Percentiles rank a stretch among this genome's conserved stretches.
Evolutionary conservation across 2,113 vertebrate genomes (phyloP).

Genomic region (Xenus cinereus): DNA sequence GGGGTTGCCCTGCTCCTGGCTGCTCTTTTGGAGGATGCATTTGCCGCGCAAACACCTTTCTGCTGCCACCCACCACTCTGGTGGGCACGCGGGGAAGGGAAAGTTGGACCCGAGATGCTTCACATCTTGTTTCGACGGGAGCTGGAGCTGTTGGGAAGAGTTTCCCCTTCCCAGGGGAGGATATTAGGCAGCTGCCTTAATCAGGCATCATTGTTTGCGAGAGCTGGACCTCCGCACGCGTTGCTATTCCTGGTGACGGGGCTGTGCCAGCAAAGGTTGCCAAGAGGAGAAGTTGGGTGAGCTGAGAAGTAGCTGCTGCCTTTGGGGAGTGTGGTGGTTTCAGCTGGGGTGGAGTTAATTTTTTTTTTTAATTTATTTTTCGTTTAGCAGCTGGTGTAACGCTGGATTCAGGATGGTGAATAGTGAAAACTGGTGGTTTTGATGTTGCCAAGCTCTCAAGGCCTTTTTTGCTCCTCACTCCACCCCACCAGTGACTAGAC

Average conservation of each 20-base stretch:
- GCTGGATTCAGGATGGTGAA: not conserved
- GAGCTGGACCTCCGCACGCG: not conserved
- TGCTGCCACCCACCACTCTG: accelerated
- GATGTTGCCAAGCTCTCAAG: not conserved
- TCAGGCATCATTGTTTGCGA: not conserved
- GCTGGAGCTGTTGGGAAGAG: not conserved
- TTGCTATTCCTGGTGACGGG: not conserved
- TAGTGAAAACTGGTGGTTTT: not conserved
- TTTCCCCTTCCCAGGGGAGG: not conserved
- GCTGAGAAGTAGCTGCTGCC: not conserved
- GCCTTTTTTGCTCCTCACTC: not conserved
- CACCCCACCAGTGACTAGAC: not conserved
- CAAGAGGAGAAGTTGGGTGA: not conserved
- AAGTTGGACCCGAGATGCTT: not conserved
- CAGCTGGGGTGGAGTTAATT: not conserved
- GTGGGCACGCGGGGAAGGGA: accelerated
- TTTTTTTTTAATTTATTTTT: not conserved
- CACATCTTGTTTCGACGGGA: accelerated
- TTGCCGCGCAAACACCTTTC: not conserved
- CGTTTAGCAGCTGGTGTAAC: not conserved
- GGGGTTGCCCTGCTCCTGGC: not conserved
- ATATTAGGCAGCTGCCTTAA: not conserved
- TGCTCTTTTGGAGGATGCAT: not conserved
- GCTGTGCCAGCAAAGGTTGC: not conserved
- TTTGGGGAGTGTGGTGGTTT: not conserved